Evolutionary conservation across 2,888 invertebrate genomes (phyloP).

Genomic region (Nephrotoma appendiculata): DNA sequence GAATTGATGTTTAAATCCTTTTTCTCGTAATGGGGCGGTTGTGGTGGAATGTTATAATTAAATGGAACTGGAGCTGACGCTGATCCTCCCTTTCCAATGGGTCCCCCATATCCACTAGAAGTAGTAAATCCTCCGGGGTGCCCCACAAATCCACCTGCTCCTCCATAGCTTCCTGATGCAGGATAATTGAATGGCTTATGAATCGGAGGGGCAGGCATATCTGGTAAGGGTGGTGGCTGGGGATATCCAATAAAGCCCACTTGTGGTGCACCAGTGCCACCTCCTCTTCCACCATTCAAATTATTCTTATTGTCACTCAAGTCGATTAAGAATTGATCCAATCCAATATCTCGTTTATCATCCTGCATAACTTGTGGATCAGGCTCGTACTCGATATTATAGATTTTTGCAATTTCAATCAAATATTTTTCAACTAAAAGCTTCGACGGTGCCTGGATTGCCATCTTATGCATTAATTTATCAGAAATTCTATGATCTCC

Average conservation of each 20-base stretch:
- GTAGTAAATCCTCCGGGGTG: conserved; percentile 16
- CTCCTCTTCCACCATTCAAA: conserved; percentile 33
- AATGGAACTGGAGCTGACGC: conserved; percentile 17
- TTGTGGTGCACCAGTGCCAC: conserved; percentile 30
- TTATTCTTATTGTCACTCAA: conserved; percentile 43
- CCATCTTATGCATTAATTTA: conserved; percentile 85
- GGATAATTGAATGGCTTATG: conserved; percentile 52
- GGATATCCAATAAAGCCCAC: conserved; percentile 75
- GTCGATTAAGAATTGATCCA: conserved; percentile 55
- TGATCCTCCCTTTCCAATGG: conserved; percentile 21
- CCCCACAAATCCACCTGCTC: conserved; percentile 31
- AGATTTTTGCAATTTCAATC: conserved; percentile 92
- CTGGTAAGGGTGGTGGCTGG: conserved; percentile 48
- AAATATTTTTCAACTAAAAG: conserved; percentile 83
- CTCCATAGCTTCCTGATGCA: conserved; percentile 29
- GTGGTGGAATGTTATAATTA: conserved; percentile 52
- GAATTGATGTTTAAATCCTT: conserved; percentile 45
- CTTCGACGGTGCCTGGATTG: conserved; percentile 90
- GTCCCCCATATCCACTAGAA: conserved; percentile 11
- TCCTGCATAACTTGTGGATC: conserved; percentile 84
- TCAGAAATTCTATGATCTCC: conserved; percentile 80
- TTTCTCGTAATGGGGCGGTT: conserved; percentile 33
- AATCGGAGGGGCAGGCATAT: conserved; percentile 36
- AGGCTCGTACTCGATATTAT: conserved; percentile 87
- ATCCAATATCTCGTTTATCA: conserved; percentile 35